Percentiles rank a stretch among this genome's conserved stretches.
These are phyloP conservation scores for Belonocnema kinseyi DNA, from an alignment of 1,140 invertebrate species.

Conservation along the genomic window DNA sequence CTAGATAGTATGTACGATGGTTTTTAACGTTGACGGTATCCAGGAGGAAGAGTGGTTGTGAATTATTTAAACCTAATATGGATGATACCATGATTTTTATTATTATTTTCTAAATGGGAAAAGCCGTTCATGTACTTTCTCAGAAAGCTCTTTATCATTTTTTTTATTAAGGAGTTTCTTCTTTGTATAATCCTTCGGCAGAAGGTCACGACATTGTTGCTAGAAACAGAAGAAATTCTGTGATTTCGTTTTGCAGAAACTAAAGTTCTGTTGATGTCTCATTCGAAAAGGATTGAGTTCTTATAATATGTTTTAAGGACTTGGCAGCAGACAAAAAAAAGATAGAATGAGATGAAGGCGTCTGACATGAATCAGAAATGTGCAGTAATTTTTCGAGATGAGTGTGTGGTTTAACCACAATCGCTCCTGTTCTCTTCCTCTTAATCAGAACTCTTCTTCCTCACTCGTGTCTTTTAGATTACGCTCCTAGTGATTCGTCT, in stretches of 20 bases:
- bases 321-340: not conserved
- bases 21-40: conserved; percentile 12
- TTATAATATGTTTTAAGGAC: not conserved
- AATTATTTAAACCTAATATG: not conserved
- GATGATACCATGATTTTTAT: not conserved
- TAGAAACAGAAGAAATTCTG: no score
- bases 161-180: no score
- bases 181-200: no score
- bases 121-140: no score
- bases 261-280: no score
- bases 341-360: not conserved
- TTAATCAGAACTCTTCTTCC: conserved; percentile 48
- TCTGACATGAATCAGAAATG: conserved; percentile 31
- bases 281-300: not conserved
- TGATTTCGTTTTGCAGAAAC: no score
- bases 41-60: not conserved
- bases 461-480: conserved; percentile 41
- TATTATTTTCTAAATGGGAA: no score
- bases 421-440: conserved; percentile 38
- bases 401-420: conserved; percentile 35
- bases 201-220: no score
- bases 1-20: not conserved
- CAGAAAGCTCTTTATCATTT: no score
- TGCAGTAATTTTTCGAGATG: conserved; percentile 6
- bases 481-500: conserved; percentile 30